Base-by-base conservation (phyloP, 2,888 invertebrate species). In the Ditylenchus weischeri region DNA sequence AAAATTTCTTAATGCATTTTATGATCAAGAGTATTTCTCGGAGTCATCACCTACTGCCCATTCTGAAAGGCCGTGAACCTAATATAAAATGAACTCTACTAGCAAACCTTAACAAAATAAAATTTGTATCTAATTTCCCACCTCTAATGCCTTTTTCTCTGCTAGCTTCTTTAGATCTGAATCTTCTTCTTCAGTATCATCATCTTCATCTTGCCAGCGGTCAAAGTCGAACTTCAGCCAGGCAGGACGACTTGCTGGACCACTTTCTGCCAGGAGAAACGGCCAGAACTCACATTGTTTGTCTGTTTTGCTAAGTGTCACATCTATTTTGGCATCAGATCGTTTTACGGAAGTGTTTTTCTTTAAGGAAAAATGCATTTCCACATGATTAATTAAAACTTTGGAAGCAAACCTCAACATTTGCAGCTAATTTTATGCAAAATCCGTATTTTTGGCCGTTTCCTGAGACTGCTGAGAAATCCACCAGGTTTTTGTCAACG, bases 161-260 rank as follows among this genome's bases (percentile, higher is more conserved):
- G 43, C 43, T 13, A 43, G 43, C 8, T 43, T 43, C 8, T 43
- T 11, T n/a, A 29, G 54, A 54, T 21, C 54, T 15, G 76, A 74
- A 18, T 75, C 81, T 15, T 78, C 76, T 29, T 80, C 78, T 57
- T 80, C 80, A 57, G 83, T 83, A 68, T 78, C 78, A 35, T 76
- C 76, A 69, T 84, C 68, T n/a, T 71, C 69, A 49, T 73, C 75
- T 35, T 65, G 47, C 73, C 72, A 84, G 63, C 82, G 82, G 69
- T 84, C 84, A 78, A 85, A 85, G 72, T 85, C 84, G 64, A 84
- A 83, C 69, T 84, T 84, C 36, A 85, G 75, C 85, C 85, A 85
- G 0, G 83, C 78, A 47, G 59, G 43, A 29, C 47, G 49, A 23
- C 23, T 48, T 43, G 50, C 57, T n/a, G 47, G 50, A n/a, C 49